Base-by-base conservation (phyloP, 2,888 invertebrate species). In the Drosophila limbata region DNA sequence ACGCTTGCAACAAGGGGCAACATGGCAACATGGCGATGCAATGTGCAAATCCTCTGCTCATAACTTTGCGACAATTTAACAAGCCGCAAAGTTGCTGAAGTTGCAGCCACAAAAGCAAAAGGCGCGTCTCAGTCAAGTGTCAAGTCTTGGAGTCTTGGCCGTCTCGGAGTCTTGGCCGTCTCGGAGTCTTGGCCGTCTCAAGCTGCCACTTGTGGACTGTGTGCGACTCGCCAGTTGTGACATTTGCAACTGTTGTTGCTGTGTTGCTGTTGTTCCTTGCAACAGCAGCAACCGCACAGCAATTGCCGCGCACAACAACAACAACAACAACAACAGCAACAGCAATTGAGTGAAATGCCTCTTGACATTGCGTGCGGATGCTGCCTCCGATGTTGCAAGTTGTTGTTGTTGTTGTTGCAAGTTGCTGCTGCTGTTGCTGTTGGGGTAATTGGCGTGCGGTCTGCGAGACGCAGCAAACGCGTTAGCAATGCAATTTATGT, bases 401-500 rank as follows among this genome's bases (percentile, higher is more conserved):
- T 56, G 57, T 31, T 69, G 69, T n/a, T 69, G 69, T 25, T 67
- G 70, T 2, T 8, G 25, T 44, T 57, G 66, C 50, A 52, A 42
- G 51, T 33, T 56, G 59, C 11, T 64, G 39, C 0, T 62, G 55
- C 10, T 47, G 70, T 17, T 56, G 70, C 31, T 62, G 74, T 66
- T 70, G 42, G 55, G 72, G 70, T 84, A 84, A 84, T 84, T 84
- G 84, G 86, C 88, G 84, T 84, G 84, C 79, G 86, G 88, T 80
- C 70, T 69, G 76, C 63, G 60, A 70, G 81, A 70, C 74, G 88
- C 77, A 75, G 77, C 84, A 90, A 81, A 84, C 89, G 85, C 89
- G 89, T 88, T 84, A 90, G 88, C 84, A 75, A 77, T 77, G 77
- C 88, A 90, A 91, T 91, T 91, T 91, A 91, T 91, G 91, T 91